A percentile compares a stretch with the other conserved stretches of the same genome.
Conservation (phyloP, 92 coral and sea anemone genomes). For the Heliopora coerulea region DNA sequence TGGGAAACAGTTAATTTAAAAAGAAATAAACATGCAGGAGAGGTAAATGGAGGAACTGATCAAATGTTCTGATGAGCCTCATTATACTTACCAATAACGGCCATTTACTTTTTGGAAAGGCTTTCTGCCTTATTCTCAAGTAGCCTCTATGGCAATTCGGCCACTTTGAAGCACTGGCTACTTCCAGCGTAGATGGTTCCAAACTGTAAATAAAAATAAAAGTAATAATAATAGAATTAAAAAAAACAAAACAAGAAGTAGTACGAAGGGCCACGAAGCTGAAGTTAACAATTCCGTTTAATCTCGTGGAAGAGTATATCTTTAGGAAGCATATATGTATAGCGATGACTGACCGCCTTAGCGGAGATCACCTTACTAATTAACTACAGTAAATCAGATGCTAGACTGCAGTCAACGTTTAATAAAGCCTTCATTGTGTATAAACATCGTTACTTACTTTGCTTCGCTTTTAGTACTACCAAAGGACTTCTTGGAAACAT, state of each 20-base stretch:
- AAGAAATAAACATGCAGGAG: too few relatives aligned
- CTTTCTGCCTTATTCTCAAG: conserved; percentile 89
- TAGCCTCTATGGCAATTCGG: conserved; percentile 71
- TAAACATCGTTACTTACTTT: not conserved
- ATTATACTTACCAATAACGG: conserved; percentile 84
- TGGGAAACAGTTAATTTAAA: too few relatives aligned
- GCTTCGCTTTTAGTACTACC: conserved; percentile 2
- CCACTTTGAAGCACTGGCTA: conserved; percentile 46
- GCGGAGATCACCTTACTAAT: too few relatives aligned
- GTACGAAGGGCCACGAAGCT: not conserved
- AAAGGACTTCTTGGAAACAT: not conserved
- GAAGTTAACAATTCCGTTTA: not conserved
- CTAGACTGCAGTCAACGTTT: too few relatives aligned
- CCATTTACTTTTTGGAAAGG: conserved; percentile 92
- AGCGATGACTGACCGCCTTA: too few relatives aligned
- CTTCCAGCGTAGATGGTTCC: conserved; percentile 45
- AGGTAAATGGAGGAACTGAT: too few relatives aligned
- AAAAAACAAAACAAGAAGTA: not conserved
- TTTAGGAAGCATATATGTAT: too few relatives aligned
- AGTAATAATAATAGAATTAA: not conserved
- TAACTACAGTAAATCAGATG: too few relatives aligned
- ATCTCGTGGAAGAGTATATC: not conserved
- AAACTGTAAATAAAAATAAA: conserved; percentile 36
- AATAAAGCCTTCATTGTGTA: too few relatives aligned
- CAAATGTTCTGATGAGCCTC: too few relatives aligned